Base-by-base conservation (phyloP, 2,888 invertebrate genomes). In the Melanargia galathea region DNA sequence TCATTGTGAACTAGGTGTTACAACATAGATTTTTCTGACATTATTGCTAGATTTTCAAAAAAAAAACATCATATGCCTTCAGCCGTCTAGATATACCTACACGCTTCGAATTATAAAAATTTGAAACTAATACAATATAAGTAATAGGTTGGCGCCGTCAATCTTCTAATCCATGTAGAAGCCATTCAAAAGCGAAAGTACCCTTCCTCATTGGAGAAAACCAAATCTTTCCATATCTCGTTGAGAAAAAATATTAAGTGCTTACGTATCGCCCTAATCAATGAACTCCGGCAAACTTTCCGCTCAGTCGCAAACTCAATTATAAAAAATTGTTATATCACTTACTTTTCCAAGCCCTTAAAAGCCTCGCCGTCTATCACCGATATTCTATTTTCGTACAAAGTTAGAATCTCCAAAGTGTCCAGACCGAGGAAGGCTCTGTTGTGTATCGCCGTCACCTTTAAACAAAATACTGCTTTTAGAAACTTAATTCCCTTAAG, bases 341-440 rank as follows among this genome's bases (percentile, higher is more conserved):
- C 94, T 93, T 90, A 97, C 96, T 96, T 97, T 75, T 97, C 97
- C 7, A 97, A 90, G 61, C 97, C 97, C 71, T 95, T 93, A 83
- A 97, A 97, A 38, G 97, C 97, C 67, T 96, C 95, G 10, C 94
- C 92, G 79, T 97, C 97, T 70, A 97, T 94, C 59, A 92, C 92
- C 72, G 94, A 93, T 78, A 97, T 95, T 87, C 94, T 95, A 82
- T 97, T 97, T 83, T 97, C 97, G 83, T 97, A 97, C 38, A 97
- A 88, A 11, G 96, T 96, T 43, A 98, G 92, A 70, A 97, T 96
- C 83, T 97, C 96, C 71, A 97, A 86, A 2, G 97, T 96, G 77
- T 96, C 96, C 73, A 97, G 91, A 0, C 97, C 97, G 78, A 96
- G 94, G 80, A 98, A 97, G 10, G 97, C 97, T 70, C 93, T 94